Conservation (phyloP, 2,113 vertebrate species). For the Todiramphus saurophagus region DNA sequence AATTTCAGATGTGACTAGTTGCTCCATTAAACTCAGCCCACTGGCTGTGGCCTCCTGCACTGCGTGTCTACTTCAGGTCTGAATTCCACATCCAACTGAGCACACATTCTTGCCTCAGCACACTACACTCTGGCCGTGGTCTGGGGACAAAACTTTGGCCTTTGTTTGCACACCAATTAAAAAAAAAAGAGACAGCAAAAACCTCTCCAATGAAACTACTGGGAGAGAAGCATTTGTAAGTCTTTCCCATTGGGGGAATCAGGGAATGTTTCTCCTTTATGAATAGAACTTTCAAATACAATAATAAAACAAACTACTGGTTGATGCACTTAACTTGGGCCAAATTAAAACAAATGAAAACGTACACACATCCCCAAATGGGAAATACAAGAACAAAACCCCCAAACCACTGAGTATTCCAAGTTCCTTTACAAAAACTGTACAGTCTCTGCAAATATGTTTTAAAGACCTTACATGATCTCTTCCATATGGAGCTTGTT, state of each 20-base stretch:
- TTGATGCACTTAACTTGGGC: background rate
- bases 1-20: background rate
- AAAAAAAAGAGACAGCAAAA: background rate
- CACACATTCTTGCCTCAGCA: background rate
- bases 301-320: constrained; percentile 17
- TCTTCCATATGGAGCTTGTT: constrained; percentile 60
- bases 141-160: background rate
- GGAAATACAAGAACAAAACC: background rate
- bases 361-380: background rate
- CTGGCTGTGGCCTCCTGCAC: background rate
- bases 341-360: constrained; percentile 46
- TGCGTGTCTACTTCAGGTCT: background rate
- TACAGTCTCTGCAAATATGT: constrained; percentile 26
- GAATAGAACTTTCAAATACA: background rate
- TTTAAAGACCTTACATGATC: constrained; percentile 55
- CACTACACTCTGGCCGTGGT: background rate
- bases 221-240: background rate
- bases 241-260: background rate
- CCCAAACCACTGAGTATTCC: background rate
- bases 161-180: background rate
- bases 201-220: background rate
- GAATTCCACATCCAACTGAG: background rate
- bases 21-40: background rate
- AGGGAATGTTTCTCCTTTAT: background rate
- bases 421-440: constrained; percentile 39